A percentile compares a stretch with the other conserved stretches of the same genome.
These are phyloP conservation scores for Tautogolabrus adspersus DNA, from an alignment of 2,113 vertebrate genomes.

Conservation along the genomic window DNA sequence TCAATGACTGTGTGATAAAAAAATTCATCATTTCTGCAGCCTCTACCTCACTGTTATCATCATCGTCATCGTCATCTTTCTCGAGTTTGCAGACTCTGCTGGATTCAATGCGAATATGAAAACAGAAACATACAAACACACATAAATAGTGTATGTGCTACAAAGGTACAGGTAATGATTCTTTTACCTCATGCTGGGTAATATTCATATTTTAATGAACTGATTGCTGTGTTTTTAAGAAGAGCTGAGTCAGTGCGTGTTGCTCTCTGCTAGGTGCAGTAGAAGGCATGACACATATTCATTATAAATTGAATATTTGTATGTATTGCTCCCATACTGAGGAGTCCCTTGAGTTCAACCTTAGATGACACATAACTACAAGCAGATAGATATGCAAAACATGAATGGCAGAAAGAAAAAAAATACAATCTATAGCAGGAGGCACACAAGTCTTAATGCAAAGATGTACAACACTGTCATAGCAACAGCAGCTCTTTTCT, in stretches of 20 bases:
- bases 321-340: neutral
- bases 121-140: neutral
- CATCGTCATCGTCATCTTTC: neutral
- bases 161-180: neutral
- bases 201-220: constrained; percentile 9
- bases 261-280: neutral
- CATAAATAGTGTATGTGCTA: neutral
- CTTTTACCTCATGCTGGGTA: neutral
- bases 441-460: neutral
- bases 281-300: neutral
- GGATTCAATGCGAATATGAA: neutral
- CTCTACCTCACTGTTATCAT: constrained; percentile 20
- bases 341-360: neutral
- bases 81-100: neutral
- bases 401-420: neutral
- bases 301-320: too few species aligned
- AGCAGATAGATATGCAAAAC: constrained; percentile 1
- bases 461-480: neutral
- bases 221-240: constrained; percentile 12
- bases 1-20: constrained; percentile 67
- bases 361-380: neutral
- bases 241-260: neutral
- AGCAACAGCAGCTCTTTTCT: neutral
- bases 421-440: neutral
- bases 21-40: constrained; percentile 62